Evolutionary conservation across 1,140 invertebrate genomes (phyloP), one percentile per base, ranked within the genome.

Genomic region (Hylaeus anthracinus): DNA sequence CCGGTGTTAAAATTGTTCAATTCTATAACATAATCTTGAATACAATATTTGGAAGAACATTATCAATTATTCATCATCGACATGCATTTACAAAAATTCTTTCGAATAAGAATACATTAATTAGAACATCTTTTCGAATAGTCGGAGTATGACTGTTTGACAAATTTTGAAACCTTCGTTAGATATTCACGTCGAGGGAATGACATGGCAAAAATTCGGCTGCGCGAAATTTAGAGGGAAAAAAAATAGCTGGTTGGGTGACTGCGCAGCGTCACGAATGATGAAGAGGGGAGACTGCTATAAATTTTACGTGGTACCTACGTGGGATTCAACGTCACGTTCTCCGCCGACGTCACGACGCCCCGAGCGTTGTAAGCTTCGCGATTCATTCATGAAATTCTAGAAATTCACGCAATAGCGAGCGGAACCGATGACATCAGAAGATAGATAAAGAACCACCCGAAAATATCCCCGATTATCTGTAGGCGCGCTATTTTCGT

Each of bases 301-400:
- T 79, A 73, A 79, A 64, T 73, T 73, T 53, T 37, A n/a, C 72
- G 61, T 56, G 15, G 48, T 56, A 65, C 37, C 26, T 79, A 73
- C 77, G 77, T 63, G 51, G 9, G 45, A 39, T 56, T 26, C 70
- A 14, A 73, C 77, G 77, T 79, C 77, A 79, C 74, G 64, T 76
- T 67, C 45, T 14, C 26, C 10, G 51, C 37, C 41, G 14, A 79
- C 77, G 77, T 79, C 69, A 79, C 51, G 4, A 43, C 53, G 51
- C 14, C 48, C 26, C n/a, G 70, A 15, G 51, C 60, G 72, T 72
- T 64, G 41, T 65, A 39, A 56, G 70, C 37, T 37, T 26, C 51
- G 51, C 61, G 70, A 65, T 73, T 72, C 77, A 79, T 79, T 79
- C 77, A 79, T 65, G 70, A 79, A 79, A 64, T 64, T 70, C 58